Evolutionary conservation across 1,140 invertebrate genomes (phyloP), one percentile per base, ranked within the genome.

Genomic region (Achatina immaculata): DNA sequence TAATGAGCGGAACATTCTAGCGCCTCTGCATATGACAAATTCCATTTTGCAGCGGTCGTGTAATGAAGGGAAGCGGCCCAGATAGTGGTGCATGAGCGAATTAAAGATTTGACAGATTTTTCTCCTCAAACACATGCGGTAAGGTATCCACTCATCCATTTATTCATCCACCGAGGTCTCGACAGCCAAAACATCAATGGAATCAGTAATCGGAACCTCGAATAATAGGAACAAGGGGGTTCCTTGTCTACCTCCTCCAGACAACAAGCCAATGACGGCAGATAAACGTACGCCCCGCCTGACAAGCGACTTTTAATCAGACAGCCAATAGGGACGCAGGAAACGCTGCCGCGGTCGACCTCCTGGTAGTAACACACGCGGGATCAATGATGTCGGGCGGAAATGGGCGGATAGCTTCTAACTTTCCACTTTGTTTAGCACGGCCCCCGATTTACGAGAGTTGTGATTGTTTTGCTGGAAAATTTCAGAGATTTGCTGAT

Each of bases 391-490:
- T 40, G 51, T 34, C 51, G 40, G 34, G 38, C 58, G 51, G 74
- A 36, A 71, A 45, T 71, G 68, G 68, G 68, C 68, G 68, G 38
- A 21, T 28, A 71, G 40, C 38, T 31, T 31, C 24, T 34, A 45
- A 40, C 68, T 71, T 71, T 42, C 66, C 36, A 28, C 68, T 71
- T 40, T 71, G 36, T 71, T 71, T 40, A 19, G 38, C 28, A 11
- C 42, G 34, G 43, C 40, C 45, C 19, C 42, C 45, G 40, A 74
- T 51, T 45, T 34, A 48, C 40, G 72, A 74, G 45, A 31, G 72
- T 36, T 74, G 43, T 74, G 48, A 62, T 77, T 65, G 36, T 77
- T 77, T 77, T 65, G 55, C 24, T 40, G 51, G 55, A 65, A 65
- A 51, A 74, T 21, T 40, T n/a, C 3, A 21, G 55, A 77, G 55